Percentiles rank a stretch among this genome's conserved stretches.
phyloP scores from a whole-genome alignment of 64 coral and sea anemone species.

The Trachythela sp. region DNA sequence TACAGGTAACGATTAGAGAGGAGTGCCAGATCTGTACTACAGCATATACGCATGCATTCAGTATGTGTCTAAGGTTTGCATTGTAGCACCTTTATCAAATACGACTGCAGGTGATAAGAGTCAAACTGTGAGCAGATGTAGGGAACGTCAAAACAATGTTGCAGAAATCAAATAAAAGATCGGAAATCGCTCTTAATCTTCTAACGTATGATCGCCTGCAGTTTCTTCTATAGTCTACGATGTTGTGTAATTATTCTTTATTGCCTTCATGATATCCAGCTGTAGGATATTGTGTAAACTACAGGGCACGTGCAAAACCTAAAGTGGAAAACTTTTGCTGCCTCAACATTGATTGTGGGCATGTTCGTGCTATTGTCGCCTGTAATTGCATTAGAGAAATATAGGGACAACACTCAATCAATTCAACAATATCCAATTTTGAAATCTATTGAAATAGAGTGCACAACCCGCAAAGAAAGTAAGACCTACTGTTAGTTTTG shows the following conservation, averaged over 20 bases:
- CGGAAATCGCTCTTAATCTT: not conserved
- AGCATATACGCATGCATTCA: not conserved
- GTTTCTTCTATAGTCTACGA: not conserved
- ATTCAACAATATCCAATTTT: not conserved
- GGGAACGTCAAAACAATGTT: not conserved
- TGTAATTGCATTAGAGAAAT: not conserved
- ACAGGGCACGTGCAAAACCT: not conserved
- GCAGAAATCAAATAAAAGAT: not conserved
- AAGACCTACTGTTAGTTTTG: not conserved
- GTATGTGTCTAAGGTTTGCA: not conserved
- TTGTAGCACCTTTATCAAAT: not conserved
- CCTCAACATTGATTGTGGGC: not conserved
- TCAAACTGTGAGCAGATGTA: not conserved
- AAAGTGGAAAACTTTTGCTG: not conserved
- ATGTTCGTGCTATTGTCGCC: not conserved
- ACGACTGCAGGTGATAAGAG: not conserved
- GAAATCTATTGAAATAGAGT: not conserved
- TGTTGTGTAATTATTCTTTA: not conserved
- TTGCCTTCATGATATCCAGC: not conserved
- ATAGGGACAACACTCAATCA: not conserved
- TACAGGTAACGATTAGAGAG: too few species aligned
- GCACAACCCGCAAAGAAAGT: not conserved
- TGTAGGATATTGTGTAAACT: not conserved
- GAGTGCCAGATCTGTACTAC: not conserved
- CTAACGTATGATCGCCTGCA: not conserved